Evolutionary conservation across 2,888 invertebrate genomes (phyloP).

Genomic region (Sympetrum striolatum): DNA sequence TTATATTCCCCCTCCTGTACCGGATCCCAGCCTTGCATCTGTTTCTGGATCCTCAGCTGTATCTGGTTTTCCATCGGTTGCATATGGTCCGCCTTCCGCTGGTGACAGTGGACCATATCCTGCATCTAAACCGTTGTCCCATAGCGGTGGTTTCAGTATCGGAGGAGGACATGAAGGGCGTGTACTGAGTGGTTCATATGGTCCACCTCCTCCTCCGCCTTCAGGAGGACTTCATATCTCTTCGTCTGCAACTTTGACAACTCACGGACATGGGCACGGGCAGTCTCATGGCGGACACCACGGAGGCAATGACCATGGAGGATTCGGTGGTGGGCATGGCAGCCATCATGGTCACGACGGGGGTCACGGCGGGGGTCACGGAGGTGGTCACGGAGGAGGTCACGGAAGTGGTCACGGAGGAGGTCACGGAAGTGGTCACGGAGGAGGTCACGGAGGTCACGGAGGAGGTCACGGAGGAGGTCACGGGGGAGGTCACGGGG

Average conservation of each 20-base stretch:
- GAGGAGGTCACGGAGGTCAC: neutral
- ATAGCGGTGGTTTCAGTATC: neutral
- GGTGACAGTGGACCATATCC: conserved; percentile 6
- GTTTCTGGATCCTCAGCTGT: conserved; percentile 48
- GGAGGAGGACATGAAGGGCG: conserved; percentile 20
- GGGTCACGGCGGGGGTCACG: neutral
- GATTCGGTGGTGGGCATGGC: neutral
- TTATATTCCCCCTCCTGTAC: conserved; percentile 54
- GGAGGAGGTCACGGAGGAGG: neutral
- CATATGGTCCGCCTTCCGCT: conserved; percentile 44
- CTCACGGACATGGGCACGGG: neutral
- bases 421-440: neutral
- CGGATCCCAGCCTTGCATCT: conserved; percentile 50
- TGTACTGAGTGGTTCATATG: neutral
- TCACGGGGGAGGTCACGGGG: neutral
- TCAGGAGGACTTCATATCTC: neutral
- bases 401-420: neutral
- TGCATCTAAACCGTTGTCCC: neutral
- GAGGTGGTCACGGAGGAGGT: neutral
- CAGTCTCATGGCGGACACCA: neutral
- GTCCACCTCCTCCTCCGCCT: neutral
- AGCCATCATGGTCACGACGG: neutral
- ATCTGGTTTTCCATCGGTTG: conserved; percentile 34
- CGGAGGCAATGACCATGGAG: neutral
- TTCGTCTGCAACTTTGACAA: neutral